Base-by-base conservation (phyloP, 1,140 invertebrate species). In the Drosophila ananassae region DNA sequence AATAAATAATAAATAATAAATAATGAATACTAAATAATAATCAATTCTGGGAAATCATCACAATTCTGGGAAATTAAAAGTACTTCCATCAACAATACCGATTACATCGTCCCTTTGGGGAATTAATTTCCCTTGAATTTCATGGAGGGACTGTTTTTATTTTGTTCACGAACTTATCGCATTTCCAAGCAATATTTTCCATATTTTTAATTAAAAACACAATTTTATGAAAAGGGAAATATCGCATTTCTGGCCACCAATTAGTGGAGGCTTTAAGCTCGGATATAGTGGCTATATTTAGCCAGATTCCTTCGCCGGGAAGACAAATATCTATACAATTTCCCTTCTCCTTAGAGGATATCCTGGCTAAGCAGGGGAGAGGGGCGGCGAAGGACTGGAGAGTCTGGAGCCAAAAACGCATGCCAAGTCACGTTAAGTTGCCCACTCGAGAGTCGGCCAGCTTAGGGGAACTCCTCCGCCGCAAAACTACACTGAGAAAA, bases 361-460 rank as follows among this genome's bases (percentile, higher is more conserved):
- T 57, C 57, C 47, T 44, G 2, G 24, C 55, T 12, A 3, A 34
- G 9, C 32, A 25, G 24, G 24, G 24, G 24, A 4, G 24, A 25
- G 24, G 25, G 5, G 5, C 17, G 41, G 37, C 24, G 4, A 10
- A 28, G 41, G 10, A 48, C 30, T 17, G 17, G 30, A 24, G 44
- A 21, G 21, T 22, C 46, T 34, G 46, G 51, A 32, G 32, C 28
- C 41, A 21, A 17, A 48, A 57, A 69, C 64, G 44, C 67, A 71
- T 71, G 67, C 67, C 67, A 47, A 50, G 64, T 64, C 67, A 71
- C 67, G 67, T 71, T 69, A 41, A 69, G 64, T 30, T 50, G 52
- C 67, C 67, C 67, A 71, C 67, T 71, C 44, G 63, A 71, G 63
- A 71, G 66, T 28, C 59, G 10, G 21, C 63, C 12, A 13, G 12